Conservation (phyloP, 1,140 invertebrate genomes). For the Sycophila sp. region DNA sequence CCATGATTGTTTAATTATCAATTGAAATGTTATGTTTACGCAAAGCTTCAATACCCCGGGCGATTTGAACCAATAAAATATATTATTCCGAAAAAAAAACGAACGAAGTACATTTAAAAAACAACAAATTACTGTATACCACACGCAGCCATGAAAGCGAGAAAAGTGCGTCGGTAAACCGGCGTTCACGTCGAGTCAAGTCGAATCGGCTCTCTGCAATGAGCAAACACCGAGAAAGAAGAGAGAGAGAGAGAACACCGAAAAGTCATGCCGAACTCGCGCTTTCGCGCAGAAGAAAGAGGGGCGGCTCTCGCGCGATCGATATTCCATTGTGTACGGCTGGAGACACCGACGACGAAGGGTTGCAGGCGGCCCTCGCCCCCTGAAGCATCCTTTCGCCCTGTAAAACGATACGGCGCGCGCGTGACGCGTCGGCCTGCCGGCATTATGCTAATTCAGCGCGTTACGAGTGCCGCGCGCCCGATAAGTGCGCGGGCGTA, state of each 20-base stretch:
- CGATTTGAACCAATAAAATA: no score
- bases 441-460: constrained; percentile 53
- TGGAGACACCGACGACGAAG: not conserved
- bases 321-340: constrained; percentile 47
- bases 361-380: constrained; percentile 13
- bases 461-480: constrained; percentile 31
- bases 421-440: not conserved
- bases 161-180: not conserved
- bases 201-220: no score
- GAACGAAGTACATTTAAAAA: no score
- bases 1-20: no score
- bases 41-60: no score
- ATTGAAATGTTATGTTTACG: no score
- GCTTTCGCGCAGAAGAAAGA: not conserved
- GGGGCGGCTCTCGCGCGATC: constrained; percentile 32
- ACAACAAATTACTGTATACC: no score
- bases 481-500: not conserved
- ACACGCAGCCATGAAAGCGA: no score
- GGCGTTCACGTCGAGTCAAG: not conserved
- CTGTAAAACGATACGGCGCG: constrained; percentile 43
- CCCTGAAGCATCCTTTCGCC: constrained; percentile 42
- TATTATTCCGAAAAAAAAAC: no score
- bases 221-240: no score
- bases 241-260: no score
- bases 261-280: not conserved